Evolutionary conservation across 2,888 invertebrate genomes (phyloP).

Genomic region (Caenorhabditis uteleia): DNA sequence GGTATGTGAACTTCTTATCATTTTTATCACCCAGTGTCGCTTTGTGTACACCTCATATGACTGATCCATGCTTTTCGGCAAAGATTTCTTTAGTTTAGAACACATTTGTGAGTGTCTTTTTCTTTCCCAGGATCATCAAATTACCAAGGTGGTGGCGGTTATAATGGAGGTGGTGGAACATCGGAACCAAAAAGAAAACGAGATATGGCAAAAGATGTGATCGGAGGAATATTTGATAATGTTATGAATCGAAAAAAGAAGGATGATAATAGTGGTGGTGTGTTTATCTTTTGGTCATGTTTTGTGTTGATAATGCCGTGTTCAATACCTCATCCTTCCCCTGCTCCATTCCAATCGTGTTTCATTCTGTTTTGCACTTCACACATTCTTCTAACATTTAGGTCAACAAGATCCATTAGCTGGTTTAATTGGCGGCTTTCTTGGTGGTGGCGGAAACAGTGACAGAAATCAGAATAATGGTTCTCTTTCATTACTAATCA

Average conservation of each 20-base stretch:
- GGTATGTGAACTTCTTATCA: not conserved
- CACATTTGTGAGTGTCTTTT: not conserved
- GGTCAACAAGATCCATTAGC: not conserved
- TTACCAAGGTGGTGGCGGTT: slow-evolving; percentile 35
- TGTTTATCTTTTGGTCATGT: slow-evolving; percentile 5
- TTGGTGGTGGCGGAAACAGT: slow-evolving; percentile 14
- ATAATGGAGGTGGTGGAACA: slow-evolving; percentile 32
- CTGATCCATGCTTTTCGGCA: not conserved
- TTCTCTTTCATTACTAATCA: no score
- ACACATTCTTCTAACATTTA: not conserved
- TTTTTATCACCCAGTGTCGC: slow-evolving; percentile 3
- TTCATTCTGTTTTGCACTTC: not conserved
- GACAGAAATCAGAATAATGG: slow-evolving; percentile 1
- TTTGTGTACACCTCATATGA: slow-evolving; percentile 6
- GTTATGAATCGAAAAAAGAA: slow-evolving; percentile 31
- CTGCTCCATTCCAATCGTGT: not conserved
- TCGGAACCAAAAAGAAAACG: slow-evolving; percentile 39
- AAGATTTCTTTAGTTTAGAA: not conserved
- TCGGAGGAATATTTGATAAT: slow-evolving; percentile 43
- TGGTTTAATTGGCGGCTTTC: slow-evolving; percentile 7
- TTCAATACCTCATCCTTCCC: not conserved
- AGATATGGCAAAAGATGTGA: slow-evolving; percentile 47
- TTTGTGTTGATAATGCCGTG: not conserved
- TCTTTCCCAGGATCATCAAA: not conserved
- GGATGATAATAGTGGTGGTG: slow-evolving; percentile 24